Conservation (phyloP, 2,797 vertebrate genomes). For the Pempheris klunzingeri region DNA sequence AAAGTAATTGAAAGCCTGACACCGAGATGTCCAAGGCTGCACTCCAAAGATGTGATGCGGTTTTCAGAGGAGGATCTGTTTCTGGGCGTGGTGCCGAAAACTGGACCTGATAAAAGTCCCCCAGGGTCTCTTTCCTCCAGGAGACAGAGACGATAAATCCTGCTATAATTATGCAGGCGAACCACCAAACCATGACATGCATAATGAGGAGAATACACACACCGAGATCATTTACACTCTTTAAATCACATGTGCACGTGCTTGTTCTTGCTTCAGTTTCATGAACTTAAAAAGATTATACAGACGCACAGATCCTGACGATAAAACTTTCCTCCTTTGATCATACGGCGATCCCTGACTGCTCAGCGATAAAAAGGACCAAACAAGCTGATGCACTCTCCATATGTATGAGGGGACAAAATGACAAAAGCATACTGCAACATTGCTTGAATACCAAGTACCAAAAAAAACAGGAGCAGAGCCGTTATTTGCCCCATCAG, state of each 20-base stretch:
- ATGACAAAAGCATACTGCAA: slow-evolving; percentile 32
- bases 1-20: slow-evolving; percentile 36
- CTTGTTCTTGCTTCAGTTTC: neutral
- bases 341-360: slow-evolving; percentile 22
- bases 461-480: slow-evolving; percentile 14
- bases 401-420: slow-evolving; percentile 22
- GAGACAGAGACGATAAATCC: slow-evolving; percentile 37
- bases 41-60: slow-evolving; percentile 10
- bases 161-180: slow-evolving; percentile 28
- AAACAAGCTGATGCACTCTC: slow-evolving; percentile 16
- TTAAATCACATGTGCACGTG: slow-evolving; percentile 28
- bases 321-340: slow-evolving; percentile 39
- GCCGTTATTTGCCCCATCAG: neutral
- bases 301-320: slow-evolving; percentile 11
- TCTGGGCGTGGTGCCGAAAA: slow-evolving; percentile 3
- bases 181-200: slow-evolving; percentile 26
- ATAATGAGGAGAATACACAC: slow-evolving; percentile 45
- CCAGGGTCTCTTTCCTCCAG: slow-evolving; percentile 22
- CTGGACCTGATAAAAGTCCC: slow-evolving; percentile 26
- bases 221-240: slow-evolving; percentile 36
- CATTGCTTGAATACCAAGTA: slow-evolving; percentile 36
- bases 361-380: slow-evolving; percentile 32
- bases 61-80: slow-evolving; percentile 19
- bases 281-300: slow-evolving; percentile 25
- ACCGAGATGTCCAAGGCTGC: slow-evolving; percentile 3